A percentile compares a stretch with the other conserved stretches of the same genome.
These are phyloP conservation scores for Nycticryphes semicollaris DNA, from an alignment of 2,113 vertebrate species.

Conservation along the genomic window DNA sequence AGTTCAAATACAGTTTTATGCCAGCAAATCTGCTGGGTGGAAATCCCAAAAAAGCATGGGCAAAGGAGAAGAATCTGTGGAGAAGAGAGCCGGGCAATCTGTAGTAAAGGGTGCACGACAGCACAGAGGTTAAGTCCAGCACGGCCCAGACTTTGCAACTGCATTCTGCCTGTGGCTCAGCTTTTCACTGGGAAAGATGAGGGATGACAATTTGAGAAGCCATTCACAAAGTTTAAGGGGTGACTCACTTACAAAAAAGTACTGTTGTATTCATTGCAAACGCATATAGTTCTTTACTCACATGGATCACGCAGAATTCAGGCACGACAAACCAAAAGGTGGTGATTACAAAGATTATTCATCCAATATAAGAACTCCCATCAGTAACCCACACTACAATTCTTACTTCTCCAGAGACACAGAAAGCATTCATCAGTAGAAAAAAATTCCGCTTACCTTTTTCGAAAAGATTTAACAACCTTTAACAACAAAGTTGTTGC, in stretches of 20 bases:
- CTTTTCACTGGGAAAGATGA: not conserved
- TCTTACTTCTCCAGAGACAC: not conserved
- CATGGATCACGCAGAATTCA: not conserved
- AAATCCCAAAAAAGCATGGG: not conserved
- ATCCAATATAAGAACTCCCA: not conserved
- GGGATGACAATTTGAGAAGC: not conserved
- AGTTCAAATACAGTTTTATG: not conserved
- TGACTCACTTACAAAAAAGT: not conserved
- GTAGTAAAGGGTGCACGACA: fast-evolving
- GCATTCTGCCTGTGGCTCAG: not conserved
- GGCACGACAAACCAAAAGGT: not conserved
- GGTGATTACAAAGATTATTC: constrained; percentile 2
- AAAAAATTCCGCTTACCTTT: not conserved
- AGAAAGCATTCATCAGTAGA: not conserved
- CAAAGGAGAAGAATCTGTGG: not conserved
- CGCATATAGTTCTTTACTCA: not conserved
- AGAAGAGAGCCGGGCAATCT: not conserved
- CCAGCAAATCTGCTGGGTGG: not conserved
- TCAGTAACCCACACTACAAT: not conserved
- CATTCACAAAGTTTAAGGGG: not conserved
- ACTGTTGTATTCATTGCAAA: not conserved
- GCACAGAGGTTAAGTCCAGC: not conserved
- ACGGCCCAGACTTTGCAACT: not conserved
- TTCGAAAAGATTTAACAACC: not conserved
- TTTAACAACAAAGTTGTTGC: not conserved